Percentiles rank a stretch among this genome's conserved stretches.
phyloP scores from a whole-genome alignment of 1,140 invertebrate species.

The Copidosoma floridanum region DNA sequence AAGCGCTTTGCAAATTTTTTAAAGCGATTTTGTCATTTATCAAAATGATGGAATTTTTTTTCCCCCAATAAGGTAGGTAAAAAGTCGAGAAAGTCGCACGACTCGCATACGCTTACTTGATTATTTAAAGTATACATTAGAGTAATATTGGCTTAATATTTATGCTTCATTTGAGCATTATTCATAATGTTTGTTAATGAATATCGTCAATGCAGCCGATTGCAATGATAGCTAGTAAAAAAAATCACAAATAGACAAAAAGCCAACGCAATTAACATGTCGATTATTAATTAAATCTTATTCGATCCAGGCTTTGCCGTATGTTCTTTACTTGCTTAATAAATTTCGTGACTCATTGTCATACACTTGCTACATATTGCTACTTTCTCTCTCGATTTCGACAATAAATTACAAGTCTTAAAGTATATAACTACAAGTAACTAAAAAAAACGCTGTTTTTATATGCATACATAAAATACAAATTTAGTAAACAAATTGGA shows the following conservation, averaged over 20 bases:
- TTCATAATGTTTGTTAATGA: too few species aligned
- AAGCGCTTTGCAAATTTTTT: background rate
- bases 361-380: background rate
- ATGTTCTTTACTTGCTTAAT: conserved; percentile 17
- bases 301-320: background rate
- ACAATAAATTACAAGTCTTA: conserved; percentile 27
- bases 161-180: too few species aligned
- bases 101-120: conserved; percentile 42
- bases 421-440: conserved; percentile 21
- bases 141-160: too few species aligned
- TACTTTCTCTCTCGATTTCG: conserved; percentile 7
- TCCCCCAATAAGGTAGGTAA: conserved; percentile 17
- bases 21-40: conserved; percentile 19
- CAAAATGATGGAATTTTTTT: conserved; percentile 10
- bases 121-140: conserved; percentile 54
- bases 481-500: conserved; percentile 19
- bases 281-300: background rate
- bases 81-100: conserved; percentile 19
- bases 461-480: conserved; percentile 12
- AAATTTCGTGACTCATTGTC: conserved; percentile 10
- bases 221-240: conserved; percentile 38
- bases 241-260: conserved; percentile 59
- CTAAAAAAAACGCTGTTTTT: conserved; percentile 1
- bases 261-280: conserved; percentile 27
- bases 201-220: too few species aligned